Evolutionary conservation across 2,888 invertebrate genomes (phyloP), one percentile per base, ranked within the genome.

Genomic region (Orthonychiurus folsomi): DNA sequence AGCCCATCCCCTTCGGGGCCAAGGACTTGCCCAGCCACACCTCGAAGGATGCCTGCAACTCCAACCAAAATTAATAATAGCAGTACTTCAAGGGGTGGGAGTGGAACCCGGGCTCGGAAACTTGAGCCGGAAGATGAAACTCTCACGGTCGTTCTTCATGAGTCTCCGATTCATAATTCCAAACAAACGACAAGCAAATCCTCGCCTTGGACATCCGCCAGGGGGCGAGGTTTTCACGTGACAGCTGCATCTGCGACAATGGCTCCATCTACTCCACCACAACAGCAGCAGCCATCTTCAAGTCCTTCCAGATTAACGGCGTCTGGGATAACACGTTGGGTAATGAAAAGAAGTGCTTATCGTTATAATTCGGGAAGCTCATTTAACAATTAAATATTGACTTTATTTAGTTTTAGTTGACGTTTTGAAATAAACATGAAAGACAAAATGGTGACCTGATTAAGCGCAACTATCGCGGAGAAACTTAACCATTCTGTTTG

Each of bases 311-410:
- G n/a, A n/a, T n/a, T n/a, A n/a, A n/a, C n/a, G n/a, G n/a, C n/a
- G n/a, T n/a, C n/a, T 5, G 57, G 28, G 15, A 57, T 57, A 28
- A 70, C 72, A 55, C 66, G 72, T n/a, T 72, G 72, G 72, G 70
- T 72, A 48, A 72, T 72, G 72, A 72, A 72, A 59, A 66, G 72
- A 64, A 70, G 72, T 62, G 70, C 72, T 59, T 70, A 69, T 52
- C 64, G 64, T 54, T 72, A 68, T 59, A 65, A n/a, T n/a, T n/a
- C n/a, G n/a, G n/a, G n/a, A n/a, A n/a, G n/a, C n/a, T n/a, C n/a
- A n/a, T n/a, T n/a, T n/a, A n/a, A n/a, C n/a, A n/a, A n/a, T n/a
- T n/a, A n/a, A n/a, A n/a, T n/a, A n/a, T n/a, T n/a, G n/a, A n/a
- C n/a, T n/a, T n/a, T n/a, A n/a, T n/a, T n/a, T n/a, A n/a, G n/a